Evolutionary conservation across 2,888 invertebrate species (phyloP), one percentile per base, ranked within the genome.

Genomic region (Chaetogeoica ovagalla): DNA sequence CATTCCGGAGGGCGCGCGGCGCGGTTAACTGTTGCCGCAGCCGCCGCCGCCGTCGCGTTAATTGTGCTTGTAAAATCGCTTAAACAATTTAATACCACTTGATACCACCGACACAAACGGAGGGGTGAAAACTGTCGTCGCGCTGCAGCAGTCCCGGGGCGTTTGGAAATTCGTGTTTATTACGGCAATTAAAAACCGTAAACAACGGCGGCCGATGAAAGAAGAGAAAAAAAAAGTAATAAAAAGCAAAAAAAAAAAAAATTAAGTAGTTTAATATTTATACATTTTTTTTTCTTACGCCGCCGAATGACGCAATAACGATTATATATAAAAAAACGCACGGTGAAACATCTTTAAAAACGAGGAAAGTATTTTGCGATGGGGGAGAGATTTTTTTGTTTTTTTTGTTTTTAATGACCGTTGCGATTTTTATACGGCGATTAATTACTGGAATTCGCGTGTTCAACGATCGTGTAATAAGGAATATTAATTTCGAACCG

Each of bases 111-210:
- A 5, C n/a, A 15, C 19, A 1, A 30, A 37, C 48, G 48, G 30
- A 57, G 63, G 63, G 77, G 39, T 30, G 55, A n/a, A 79, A 79
- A 79, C 43, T 52, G 77, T 62, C 70, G 79, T 76, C 57, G 57
- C 57, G 57, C 30, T 4, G 30, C 4, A 30, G 30, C 30, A 30
- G 2, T 4, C 30, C 30, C 30, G 30, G 30, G 30, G 30, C 30
- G 30, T 30, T 30, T 30, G 4, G 39, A 65, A 79, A 79, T 55
- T 68, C 70, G 71, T 70, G 79, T 79, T 79, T 71, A 79, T 79
- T 71, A 57, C 55, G 63, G 79, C 63, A 79, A 79, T 79, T 79
- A 79, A 79, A 79, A 77, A 65, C n/a, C 79, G 75, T 79, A 39
- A 55, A 79, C 63, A 70, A 79, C 55, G 23, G 43, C 57, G 74